Conservation (phyloP, 2,113 vertebrate species). For the Genyomyrus donnyi region DNA sequence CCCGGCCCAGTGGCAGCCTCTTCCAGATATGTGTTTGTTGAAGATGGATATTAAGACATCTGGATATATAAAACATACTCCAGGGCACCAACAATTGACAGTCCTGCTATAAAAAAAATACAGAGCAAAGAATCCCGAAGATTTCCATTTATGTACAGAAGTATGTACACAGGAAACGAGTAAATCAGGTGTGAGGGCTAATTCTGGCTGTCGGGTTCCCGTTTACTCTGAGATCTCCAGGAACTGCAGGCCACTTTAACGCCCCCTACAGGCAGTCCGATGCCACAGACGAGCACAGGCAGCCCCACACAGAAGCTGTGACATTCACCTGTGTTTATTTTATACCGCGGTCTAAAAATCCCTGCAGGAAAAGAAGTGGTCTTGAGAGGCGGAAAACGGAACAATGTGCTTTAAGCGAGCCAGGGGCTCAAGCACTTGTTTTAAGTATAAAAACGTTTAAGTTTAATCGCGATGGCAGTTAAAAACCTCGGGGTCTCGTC, state of each 20-base stretch:
- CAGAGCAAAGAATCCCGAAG: background rate
- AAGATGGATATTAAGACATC: background rate
- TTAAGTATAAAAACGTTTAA: constrained; percentile 26
- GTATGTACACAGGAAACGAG: background rate
- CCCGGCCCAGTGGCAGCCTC: background rate
- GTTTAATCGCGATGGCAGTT: constrained; percentile 19
- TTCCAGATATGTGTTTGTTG: background rate
- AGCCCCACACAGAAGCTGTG: background rate
- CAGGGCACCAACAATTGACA: background rate
- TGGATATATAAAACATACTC: background rate
- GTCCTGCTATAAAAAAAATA: background rate
- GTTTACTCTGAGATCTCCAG: background rate
- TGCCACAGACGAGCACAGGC: background rate
- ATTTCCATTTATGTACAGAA: background rate
- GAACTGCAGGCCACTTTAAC: background rate
- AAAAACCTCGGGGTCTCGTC: background rate
- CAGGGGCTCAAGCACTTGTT: background rate
- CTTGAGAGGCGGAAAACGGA: background rate
- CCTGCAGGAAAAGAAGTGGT: background rate
- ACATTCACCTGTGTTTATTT: background rate
- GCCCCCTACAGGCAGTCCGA: background rate
- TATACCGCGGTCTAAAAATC: background rate
- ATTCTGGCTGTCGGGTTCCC: background rate
- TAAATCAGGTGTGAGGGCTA: background rate
- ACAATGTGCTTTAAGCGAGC: background rate